Evolutionary conservation across 1,140 invertebrate genomes (phyloP).

Genomic region (Plodia interpunctella): DNA sequence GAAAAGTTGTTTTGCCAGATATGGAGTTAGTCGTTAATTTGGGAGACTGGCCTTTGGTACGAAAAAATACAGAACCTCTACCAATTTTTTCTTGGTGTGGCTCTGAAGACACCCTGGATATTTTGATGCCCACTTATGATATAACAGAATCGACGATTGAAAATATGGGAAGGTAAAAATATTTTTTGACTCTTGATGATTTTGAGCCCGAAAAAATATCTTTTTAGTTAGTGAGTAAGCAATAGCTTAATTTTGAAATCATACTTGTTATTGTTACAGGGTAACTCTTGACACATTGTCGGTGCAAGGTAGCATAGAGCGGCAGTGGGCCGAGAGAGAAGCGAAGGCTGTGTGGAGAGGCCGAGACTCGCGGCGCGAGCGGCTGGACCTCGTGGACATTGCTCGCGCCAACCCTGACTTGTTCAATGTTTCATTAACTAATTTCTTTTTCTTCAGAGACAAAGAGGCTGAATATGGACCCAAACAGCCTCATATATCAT

Average conservation of each 20-base stretch:
- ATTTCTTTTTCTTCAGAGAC: slow-evolving; percentile 97
- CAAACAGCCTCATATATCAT: slow-evolving; percentile 89
- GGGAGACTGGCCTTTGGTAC: slow-evolving; percentile 94
- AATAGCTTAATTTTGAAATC: no score
- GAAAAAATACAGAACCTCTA: slow-evolving; percentile 73
- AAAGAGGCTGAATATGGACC: slow-evolving; percentile 92
- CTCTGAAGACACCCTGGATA: slow-evolving; percentile 89
- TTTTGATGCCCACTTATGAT: slow-evolving; percentile 97
- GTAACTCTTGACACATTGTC: slow-evolving; percentile 93
- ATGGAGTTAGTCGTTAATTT: slow-evolving; percentile 95
- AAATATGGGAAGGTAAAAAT: slow-evolving; percentile 89
- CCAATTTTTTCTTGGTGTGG: slow-evolving; percentile 99
- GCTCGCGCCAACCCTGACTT: slow-evolving; percentile 86
- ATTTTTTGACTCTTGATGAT: no score
- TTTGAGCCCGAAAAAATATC: no score
- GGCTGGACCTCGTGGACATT: slow-evolving; percentile 90
- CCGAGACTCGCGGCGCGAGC: slow-evolving; percentile 89
- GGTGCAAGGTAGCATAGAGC: slow-evolving; percentile 87
- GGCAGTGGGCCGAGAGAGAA: slow-evolving; percentile 86
- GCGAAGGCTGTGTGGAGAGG: slow-evolving; percentile 93
- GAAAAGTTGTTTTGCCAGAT: slow-evolving; percentile 92
- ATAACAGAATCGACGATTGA: slow-evolving; percentile 94
- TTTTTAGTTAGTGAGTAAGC: no score
- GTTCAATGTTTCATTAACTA: slow-evolving; percentile 95
- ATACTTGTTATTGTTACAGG: slow-evolving; percentile 75